These are phyloP conservation scores for Terebella lapidaria DNA, from an alignment of 2,888 invertebrate genomes.

Conservation along the genomic window DNA sequence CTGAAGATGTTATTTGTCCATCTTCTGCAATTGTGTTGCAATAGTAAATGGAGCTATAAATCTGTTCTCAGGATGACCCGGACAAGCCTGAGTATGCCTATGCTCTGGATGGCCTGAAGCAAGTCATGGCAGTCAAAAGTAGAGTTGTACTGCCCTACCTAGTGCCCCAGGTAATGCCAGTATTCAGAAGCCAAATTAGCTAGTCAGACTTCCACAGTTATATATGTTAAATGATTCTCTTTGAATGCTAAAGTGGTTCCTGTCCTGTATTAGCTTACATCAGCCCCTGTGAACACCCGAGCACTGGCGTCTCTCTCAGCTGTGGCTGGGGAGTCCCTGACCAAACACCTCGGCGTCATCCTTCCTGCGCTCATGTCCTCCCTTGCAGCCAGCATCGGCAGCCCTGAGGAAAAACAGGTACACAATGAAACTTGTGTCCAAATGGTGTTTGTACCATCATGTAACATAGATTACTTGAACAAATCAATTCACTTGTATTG, in stretches of 20 bases:
- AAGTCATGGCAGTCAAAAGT: constrained; percentile 95
- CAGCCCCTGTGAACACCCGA: constrained; percentile 83
- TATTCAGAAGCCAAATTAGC: too few species aligned
- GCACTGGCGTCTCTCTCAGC: constrained; percentile 89
- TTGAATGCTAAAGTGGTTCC: not conserved
- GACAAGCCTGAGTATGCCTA: constrained; percentile 80
- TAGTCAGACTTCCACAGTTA: not conserved
- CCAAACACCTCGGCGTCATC: constrained; percentile 83
- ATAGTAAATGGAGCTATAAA: not conserved
- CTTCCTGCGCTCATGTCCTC: constrained; percentile 71
- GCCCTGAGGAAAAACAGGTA: constrained; percentile 44
- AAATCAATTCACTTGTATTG: too few species aligned
- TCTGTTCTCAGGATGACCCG: constrained; percentile 63
- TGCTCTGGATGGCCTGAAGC: constrained; percentile 89
- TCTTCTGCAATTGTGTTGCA: not conserved
- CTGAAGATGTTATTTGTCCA: too few species aligned
- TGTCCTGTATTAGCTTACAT: constrained; percentile 68
- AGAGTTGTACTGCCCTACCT: constrained; percentile 92
- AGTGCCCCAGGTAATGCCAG: constrained; percentile 64
- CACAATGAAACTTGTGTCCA: too few species aligned
- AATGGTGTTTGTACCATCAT: too few species aligned
- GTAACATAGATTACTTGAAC: too few species aligned
- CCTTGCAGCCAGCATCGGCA: constrained; percentile 40
- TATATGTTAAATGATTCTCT: not conserved
- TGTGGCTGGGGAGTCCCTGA: constrained; percentile 88